Evolutionary conservation across 2,797 vertebrate species (phyloP).

Genomic region (Falco naumanni): DNA sequence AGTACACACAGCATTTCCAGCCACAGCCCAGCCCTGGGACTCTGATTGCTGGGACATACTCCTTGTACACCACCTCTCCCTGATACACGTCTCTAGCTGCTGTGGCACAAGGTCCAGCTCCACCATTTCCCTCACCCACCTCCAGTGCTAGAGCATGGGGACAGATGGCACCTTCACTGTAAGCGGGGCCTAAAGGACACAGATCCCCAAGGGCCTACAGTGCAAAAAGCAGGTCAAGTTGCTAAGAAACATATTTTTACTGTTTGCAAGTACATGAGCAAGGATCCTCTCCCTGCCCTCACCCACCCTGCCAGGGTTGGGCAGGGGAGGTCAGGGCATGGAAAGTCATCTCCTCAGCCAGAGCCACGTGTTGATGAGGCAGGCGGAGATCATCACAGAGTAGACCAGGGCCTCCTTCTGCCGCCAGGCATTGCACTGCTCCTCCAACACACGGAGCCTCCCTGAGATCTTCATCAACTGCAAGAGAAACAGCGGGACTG

Average conservation of each 20-base stretch:
- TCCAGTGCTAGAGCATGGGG: background rate
- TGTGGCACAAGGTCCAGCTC: background rate
- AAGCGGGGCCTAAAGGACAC: background rate
- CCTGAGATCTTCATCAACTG: slow-evolving; percentile 80
- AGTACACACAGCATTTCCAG: background rate
- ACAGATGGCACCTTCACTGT: background rate
- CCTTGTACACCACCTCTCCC: background rate
- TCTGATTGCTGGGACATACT: background rate
- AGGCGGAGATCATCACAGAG: slow-evolving; percentile 76
- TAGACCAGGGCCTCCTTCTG: slow-evolving; percentile 80
- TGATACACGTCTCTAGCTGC: background rate
- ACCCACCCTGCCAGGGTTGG: background rate
- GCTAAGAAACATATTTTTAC: background rate
- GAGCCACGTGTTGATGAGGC: slow-evolving; percentile 83
- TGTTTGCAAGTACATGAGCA: background rate
- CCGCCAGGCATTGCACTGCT: slow-evolving; percentile 66
- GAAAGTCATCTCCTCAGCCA: slow-evolving; percentile 78
- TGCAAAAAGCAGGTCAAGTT: background rate
- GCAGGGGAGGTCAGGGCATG: rapidly evolving
- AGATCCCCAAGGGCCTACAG: background rate
- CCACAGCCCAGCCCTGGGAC: background rate
- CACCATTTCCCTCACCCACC: background rate
- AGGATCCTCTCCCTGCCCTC: background rate
- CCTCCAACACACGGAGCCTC: slow-evolving; percentile 78
- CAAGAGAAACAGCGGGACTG: background rate